phyloP scores from a whole-genome alignment of 1,140 invertebrate genomes.

The Arion vulgaris region DNA sequence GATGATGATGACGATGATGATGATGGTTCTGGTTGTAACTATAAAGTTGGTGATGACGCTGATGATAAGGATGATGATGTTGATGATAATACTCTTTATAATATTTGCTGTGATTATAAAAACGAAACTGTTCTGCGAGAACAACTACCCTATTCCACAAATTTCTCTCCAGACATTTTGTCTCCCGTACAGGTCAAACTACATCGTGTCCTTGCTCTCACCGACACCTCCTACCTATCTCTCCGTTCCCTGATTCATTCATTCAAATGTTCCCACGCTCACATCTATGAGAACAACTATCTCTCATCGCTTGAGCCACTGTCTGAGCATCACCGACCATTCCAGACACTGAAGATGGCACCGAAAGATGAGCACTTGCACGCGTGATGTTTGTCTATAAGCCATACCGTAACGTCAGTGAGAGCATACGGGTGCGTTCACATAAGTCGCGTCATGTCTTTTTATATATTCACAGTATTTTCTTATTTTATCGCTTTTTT shows the following conservation, averaged over 20 bases:
- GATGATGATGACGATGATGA: too few species aligned
- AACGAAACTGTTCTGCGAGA: too few species aligned
- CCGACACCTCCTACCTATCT: not conserved
- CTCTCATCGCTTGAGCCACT: not conserved
- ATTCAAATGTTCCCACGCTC: not conserved
- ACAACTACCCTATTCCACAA: too few species aligned
- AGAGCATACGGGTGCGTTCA: not conserved
- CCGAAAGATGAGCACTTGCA: not conserved
- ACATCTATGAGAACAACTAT: not conserved
- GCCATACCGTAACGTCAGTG: not conserved
- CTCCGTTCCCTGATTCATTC: not conserved
- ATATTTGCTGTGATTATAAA: too few species aligned
- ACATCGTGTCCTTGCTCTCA: not conserved
- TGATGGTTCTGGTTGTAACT: too few species aligned
- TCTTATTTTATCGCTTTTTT: too few species aligned
- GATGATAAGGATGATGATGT: too few species aligned
- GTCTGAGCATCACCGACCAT: not conserved
- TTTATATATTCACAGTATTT: too few species aligned
- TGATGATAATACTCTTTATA: too few species aligned
- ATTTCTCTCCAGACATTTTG: not conserved
- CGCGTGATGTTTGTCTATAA: not conserved
- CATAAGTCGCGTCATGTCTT: too few species aligned
- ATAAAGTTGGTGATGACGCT: too few species aligned
- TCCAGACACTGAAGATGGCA: constrained; percentile 8
- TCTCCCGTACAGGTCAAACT: not conserved